Base-by-base conservation (phyloP, 2,797 vertebrate genomes). In the Discoglossus pictus region DNA sequence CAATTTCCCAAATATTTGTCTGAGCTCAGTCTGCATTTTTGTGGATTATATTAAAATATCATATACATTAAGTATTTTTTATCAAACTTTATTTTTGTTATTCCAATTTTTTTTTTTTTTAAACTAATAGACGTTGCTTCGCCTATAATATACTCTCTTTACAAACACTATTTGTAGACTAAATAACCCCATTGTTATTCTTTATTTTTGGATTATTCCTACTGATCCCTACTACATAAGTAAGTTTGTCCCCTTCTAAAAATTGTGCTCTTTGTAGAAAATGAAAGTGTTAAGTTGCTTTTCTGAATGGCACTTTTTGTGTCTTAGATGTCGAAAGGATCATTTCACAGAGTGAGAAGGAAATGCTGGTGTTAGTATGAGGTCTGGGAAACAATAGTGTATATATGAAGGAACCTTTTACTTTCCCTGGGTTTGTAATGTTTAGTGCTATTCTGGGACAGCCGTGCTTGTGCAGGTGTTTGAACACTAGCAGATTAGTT, bases 381-480 rank as follows among this genome's bases (percentile, higher is more conserved):
- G 27, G 15, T 44, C 58, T 40, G 20, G 38, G 1, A 0, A 75
- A 60, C 70, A 66, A 63, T 73, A 44, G 3, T 74, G 52, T 72
- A 11, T 60, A 74, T 73, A 51, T 65, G 50, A 59, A 74, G 20
- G 25, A 71, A 60, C 56, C 40, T 65, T 68, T 64, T 61, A 0
- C 42, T 71, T 74, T 69, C 50, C 59, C 75, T 72, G 63, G 13
- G 24, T 70, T 51, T 60, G 2, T 77, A 72, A 48, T 71, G 43
- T 61, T 76, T 65, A 72, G 73, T 48, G 66, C 39, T 68, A 52
- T 63, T 60, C 44, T 51, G 48, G 42, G 72, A 56, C 55, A 75
- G 59, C 71, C 24, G 10, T 85, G 74, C 80, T 86, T 86, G 72
- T 82, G 70, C 74, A 85, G 77, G 76, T 87, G 74, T 83, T 79